Conservation (phyloP, 2,113 vertebrate species). For the Gavialis gangeticus region DNA sequence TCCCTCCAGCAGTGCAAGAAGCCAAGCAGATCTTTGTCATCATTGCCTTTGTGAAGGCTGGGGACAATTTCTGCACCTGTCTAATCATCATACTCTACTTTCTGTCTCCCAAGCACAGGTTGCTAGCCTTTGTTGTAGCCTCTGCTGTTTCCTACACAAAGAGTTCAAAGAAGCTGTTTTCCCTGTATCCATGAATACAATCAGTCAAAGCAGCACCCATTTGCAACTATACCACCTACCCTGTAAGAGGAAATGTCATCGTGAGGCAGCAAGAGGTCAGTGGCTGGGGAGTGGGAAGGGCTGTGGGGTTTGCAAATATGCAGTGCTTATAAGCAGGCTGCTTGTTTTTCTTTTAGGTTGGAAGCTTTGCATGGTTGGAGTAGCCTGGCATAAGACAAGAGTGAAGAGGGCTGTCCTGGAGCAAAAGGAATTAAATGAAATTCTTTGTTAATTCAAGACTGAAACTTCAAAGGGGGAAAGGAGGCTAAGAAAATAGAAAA, state of each 20-base stretch:
- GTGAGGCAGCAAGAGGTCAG: not conserved
- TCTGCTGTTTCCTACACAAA: constrained; percentile 81
- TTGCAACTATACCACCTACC: not conserved
- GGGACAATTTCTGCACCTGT: constrained; percentile 76
- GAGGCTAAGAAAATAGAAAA: not conserved
- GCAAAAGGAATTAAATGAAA: not conserved
- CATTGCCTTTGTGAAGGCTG: constrained; percentile 79
- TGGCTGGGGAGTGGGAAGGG: not conserved
- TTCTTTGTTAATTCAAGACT: not conserved
- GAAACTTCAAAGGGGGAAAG: not conserved
- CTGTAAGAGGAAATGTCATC: not conserved
- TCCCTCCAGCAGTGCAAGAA: constrained; percentile 60
- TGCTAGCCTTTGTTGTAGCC: constrained; percentile 80
- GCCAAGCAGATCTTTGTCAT: constrained; percentile 77
- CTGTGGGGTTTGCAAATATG: not conserved
- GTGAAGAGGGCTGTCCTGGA: not conserved
- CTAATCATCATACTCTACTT: constrained; percentile 83
- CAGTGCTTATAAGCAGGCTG: not conserved
- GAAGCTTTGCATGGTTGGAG: not conserved
- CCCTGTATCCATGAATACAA: not conserved
- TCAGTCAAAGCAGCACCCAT: not conserved
- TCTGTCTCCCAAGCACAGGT: constrained; percentile 75
- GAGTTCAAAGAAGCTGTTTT: not conserved
- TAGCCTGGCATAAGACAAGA: not conserved
- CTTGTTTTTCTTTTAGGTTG: not conserved